A percentile compares a stretch with the other conserved stretches of the same genome.
These are phyloP conservation scores for Lethrus apterus DNA, from an alignment of 1,140 invertebrate species.

Conservation along the genomic window DNA sequence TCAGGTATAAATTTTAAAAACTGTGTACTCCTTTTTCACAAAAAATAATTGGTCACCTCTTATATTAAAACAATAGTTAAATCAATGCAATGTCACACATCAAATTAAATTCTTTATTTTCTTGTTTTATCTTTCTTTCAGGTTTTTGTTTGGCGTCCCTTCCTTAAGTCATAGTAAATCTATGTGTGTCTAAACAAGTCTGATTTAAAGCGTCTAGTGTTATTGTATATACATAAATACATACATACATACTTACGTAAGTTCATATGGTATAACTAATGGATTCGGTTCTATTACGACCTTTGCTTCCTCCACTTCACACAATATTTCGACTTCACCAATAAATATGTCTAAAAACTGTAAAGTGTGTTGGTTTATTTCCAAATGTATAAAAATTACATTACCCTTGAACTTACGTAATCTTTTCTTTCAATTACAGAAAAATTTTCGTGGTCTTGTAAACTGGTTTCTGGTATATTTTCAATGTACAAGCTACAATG, in stretches of 20 bases:
- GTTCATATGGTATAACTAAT: background rate
- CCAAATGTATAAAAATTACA: conserved; percentile 1
- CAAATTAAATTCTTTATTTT: too few species aligned
- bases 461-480: conserved; percentile 22
- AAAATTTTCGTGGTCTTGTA: conserved; percentile 21
- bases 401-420: background rate
- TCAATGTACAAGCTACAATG: conserved; percentile 24
- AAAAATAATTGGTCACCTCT: too few species aligned
- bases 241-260: conserved; percentile 1
- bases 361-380: background rate
- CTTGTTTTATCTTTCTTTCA: too few species aligned
- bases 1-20: too few species aligned
- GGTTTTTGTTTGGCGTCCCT: too few species aligned
- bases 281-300: conserved; percentile 10
- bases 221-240: too few species aligned
- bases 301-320: conserved; percentile 4
- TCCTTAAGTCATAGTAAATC: too few species aligned
- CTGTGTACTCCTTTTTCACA: too few species aligned
- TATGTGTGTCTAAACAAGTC: too few species aligned
- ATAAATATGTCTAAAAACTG: conserved; percentile 7
- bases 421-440: conserved; percentile 1
- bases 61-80: too few species aligned
- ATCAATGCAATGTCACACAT: background rate
- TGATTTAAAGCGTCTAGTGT: too few species aligned
- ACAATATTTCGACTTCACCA: conserved; percentile 11